Percentiles rank a stretch among this genome's conserved stretches.
phyloP scores from a whole-genome alignment of 2,797 vertebrate genomes.

The Smutsia temminckii region DNA sequence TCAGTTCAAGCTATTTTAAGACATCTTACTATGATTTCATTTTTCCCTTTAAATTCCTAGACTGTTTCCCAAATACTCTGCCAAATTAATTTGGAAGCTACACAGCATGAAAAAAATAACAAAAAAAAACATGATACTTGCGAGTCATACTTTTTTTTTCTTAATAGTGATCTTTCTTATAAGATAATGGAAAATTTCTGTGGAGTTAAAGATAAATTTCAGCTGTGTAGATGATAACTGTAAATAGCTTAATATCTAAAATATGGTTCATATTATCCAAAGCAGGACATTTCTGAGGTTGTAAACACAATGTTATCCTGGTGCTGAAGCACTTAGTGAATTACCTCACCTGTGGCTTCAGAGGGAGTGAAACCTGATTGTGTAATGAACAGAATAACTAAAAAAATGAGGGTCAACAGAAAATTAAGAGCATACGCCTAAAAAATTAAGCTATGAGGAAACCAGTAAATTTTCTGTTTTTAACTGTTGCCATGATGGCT shows the following conservation, averaged over 20 bases:
- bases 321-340: neutral
- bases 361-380: neutral
- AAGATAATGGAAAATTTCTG: constrained; percentile 20
- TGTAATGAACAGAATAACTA: neutral
- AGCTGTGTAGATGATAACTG: neutral
- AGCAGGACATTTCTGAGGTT: neutral
- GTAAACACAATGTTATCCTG: neutral
- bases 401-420: neutral
- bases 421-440: neutral
- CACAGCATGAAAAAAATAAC: constrained; percentile 8
- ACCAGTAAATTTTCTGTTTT: neutral
- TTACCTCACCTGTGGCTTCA: neutral
- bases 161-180: constrained; percentile 16
- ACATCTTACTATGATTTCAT: constrained; percentile 60
- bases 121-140: neutral
- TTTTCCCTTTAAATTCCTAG: constrained; percentile 65
- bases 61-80: constrained; percentile 39
- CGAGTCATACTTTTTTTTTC: neutral
- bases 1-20: constrained; percentile 59
- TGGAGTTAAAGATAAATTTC: constrained; percentile 52
- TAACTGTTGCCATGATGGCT: neutral
- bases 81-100: constrained; percentile 62
- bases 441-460: neutral
- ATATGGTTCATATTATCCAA: neutral
- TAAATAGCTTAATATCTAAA: constrained; percentile 48